Base-by-base conservation (phyloP, 2,888 invertebrate genomes). In the Drosophila mayaguana region DNA sequence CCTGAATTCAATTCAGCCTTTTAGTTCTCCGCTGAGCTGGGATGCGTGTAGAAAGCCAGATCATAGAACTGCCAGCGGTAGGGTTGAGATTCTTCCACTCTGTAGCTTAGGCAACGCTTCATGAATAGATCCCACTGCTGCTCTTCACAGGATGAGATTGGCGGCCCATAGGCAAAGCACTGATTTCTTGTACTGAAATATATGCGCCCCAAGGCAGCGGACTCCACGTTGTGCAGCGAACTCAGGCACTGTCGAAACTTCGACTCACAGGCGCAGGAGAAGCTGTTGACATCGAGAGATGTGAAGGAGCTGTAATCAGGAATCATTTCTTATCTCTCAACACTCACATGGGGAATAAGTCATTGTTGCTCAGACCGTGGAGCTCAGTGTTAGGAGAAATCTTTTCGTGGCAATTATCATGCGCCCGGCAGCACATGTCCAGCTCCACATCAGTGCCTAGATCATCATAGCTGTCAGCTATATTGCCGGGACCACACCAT, bases 401-500 rank as follows among this genome's bases (percentile, higher is more conserved):
- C 38, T 82, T 81, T n/a, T 91, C 88, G 83, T 64, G 42, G 82
- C 91, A 92, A 61, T 90, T 66, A 57, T 98, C 98, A 93, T 98
- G 98, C 71, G 95, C 94, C 28, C 97, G 94, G 92, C 98, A 98
- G 92, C 98, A 98, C 85, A 94, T 93, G 89, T 98, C 98, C 8
- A 97, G 96, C 12, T 73, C 80, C 2, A 45, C 28, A 12, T 82
- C 78, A 20, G 42, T 97, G 94, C 88, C 97, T 95, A 60, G 51
- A 38, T 87, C 86, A 16, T 96, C 95, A 91, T 96, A 97, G 83
- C 95, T 95, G 6, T 94, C 94, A 0, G 97, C 97, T 0, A 96
- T 95, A 91, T 95, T 96, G 1, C 98, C 98, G 79, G 96, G 96
- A 22, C 98, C 98, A 93, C 98, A 98, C 98, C 98, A 98, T 91